A percentile compares a stretch with the other conserved stretches of the same genome.
These are phyloP conservation scores for Orycteropus afer DNA, from an alignment of 2,113 vertebrate species.

Conservation along the genomic window DNA sequence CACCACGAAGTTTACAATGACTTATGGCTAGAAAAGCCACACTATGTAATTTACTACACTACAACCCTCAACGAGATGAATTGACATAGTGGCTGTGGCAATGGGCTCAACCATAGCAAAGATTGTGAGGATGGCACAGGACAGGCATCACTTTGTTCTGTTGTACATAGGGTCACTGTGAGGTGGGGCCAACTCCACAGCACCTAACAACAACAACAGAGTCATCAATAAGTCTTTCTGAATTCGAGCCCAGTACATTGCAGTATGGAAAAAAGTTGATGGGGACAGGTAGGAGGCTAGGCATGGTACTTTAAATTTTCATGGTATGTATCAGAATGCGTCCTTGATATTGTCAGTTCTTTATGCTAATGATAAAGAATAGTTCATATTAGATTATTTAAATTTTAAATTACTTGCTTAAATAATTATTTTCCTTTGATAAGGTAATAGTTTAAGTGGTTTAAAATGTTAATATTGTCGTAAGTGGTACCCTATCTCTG, in stretches of 20 bases:
- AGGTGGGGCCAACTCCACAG: too few relatives aligned
- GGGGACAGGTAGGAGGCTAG: not conserved
- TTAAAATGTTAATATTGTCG: constrained; percentile 8
- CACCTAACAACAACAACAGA: too few relatives aligned
- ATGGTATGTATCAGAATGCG: not conserved
- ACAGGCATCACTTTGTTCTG: too few relatives aligned
- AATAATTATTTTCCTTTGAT: constrained; percentile 16
- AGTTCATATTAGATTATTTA: not conserved
- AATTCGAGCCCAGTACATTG: not conserved
- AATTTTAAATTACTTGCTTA: not conserved
- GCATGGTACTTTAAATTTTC: not conserved
- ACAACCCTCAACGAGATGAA: too few relatives aligned
- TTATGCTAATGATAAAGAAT: not conserved
- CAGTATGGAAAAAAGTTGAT: not conserved
- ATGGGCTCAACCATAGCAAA: too few relatives aligned
- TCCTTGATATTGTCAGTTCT: not conserved
- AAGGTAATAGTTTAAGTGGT: not conserved
- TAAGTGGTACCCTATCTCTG: not conserved
- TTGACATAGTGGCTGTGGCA: too few relatives aligned
- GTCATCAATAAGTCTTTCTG: not conserved
- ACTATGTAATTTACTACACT: too few relatives aligned
- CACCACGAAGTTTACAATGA: too few relatives aligned
- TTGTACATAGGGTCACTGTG: too few relatives aligned
- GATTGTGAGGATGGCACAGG: too few relatives aligned
- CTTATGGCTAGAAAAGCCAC: too few relatives aligned